phyloP scores from a whole-genome alignment of 2,113 vertebrate genomes.

The Phainopepla nitens region DNA sequence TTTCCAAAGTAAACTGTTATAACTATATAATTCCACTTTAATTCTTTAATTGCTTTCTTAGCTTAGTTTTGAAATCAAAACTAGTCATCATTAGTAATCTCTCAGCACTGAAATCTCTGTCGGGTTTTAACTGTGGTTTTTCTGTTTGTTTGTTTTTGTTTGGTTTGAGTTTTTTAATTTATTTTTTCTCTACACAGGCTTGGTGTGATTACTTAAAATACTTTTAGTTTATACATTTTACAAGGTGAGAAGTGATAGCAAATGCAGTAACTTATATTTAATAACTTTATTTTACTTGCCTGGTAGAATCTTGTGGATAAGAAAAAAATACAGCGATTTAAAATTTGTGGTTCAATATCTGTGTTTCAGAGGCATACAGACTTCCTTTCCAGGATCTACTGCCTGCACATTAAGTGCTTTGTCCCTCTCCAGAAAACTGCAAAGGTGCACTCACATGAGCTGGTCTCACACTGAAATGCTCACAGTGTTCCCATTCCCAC shows the following conservation, averaged over 20 bases:
- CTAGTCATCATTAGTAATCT: no score
- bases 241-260: neutral
- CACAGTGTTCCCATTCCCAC: neutral
- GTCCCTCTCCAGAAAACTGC: neutral
- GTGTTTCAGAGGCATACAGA: neutral
- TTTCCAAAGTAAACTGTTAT: neutral
- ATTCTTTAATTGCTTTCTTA: neutral
- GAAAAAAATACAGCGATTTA: neutral
- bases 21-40: neutral
- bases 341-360: neutral
- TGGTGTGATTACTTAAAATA: neutral
- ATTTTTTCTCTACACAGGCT: neutral
- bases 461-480: neutral
- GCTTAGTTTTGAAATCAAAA: neutral
- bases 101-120: neutral
- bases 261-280: neutral
- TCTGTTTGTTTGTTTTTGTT: no score
- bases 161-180: neutral
- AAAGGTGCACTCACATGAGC: accelerated
- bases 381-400: neutral
- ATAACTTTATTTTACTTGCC: neutral
- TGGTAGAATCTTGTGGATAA: neutral
- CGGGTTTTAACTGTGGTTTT: neutral
- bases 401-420: neutral
- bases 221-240: neutral